Evolutionary conservation across 92 coral and sea anemone genomes (phyloP).

Genomic region (Palythoa heliodiscus): DNA sequence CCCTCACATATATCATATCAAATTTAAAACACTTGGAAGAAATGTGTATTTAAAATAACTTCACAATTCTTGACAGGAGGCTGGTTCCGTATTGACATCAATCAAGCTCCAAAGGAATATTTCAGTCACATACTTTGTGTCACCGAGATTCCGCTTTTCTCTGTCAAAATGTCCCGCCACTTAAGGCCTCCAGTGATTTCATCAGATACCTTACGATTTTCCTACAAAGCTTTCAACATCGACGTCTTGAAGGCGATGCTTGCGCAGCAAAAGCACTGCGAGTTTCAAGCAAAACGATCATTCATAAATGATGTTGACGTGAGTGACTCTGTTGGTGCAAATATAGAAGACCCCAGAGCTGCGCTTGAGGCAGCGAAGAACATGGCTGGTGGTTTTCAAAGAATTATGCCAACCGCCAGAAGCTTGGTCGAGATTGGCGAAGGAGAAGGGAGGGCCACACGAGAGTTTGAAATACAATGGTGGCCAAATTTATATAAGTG

Average conservation of each 20-base stretch:
- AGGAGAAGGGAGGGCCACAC: conserved; percentile 37
- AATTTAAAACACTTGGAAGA: background rate
- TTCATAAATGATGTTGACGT: background rate
- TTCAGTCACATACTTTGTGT: conserved; percentile 20
- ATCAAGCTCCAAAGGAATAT: conserved; percentile 34
- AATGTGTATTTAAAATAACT: no score
- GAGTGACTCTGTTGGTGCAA: background rate
- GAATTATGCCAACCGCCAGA: conserved; percentile 17
- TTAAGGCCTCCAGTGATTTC: conserved; percentile 29
- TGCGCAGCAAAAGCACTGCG: background rate
- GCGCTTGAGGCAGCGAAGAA: conserved; percentile 29
- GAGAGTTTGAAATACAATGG: conserved; percentile 27
- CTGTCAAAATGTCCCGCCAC: conserved; percentile 13
- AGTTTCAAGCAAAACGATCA: background rate
- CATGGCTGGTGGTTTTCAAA: conserved; percentile 7
- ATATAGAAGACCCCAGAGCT: conserved; percentile 19
- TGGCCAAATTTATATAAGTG: conserved; percentile 34
- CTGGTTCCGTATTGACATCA: conserved; percentile 34
- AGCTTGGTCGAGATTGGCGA: conserved; percentile 21
- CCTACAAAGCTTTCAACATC: conserved; percentile 17
- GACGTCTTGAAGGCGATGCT: background rate
- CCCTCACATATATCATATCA: background rate
- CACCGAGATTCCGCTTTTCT: background rate
- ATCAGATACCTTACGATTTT: conserved; percentile 16
- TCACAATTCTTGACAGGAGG: conserved; percentile 11